These are phyloP conservation scores for Homalodisca vitripennis DNA, from an alignment of 1,140 invertebrate species.

Conservation along the genomic window DNA sequence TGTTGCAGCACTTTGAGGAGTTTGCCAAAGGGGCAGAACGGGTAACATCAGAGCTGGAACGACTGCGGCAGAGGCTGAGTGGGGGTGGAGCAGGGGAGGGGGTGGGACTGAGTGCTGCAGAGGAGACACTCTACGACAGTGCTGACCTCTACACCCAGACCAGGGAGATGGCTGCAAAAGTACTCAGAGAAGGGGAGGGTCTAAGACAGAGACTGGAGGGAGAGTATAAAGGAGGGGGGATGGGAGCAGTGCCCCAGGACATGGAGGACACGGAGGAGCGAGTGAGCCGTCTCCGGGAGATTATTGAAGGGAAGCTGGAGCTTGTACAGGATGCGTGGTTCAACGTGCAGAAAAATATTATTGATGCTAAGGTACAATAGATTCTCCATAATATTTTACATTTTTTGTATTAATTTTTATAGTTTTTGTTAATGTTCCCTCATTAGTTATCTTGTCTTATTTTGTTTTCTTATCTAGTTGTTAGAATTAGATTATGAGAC, in stretches of 20 bases:
- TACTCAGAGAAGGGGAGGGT: conserved; percentile 45
- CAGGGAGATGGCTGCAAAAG: conserved; percentile 47
- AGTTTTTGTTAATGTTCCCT: no score
- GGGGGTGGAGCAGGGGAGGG: conserved; percentile 23
- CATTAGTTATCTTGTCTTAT: no score
- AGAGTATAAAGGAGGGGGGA: conserved; percentile 34
- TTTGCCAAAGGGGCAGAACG: conserved; percentile 55
- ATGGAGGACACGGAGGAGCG: conserved; percentile 57
- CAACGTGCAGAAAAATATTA: conserved; percentile 58
- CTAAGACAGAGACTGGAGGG: conserved; percentile 39
- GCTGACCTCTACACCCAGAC: conserved; percentile 48
- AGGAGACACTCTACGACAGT: conserved; percentile 39
- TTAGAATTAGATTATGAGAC: no score
- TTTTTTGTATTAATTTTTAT: no score
- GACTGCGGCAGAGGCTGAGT: conserved; percentile 52
- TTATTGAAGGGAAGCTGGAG: conserved; percentile 59
- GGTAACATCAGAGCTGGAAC: conserved; percentile 55
- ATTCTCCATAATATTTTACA: conserved; percentile 2
- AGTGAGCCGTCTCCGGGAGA: conserved; percentile 57
- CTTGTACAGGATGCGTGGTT: conserved; percentile 58
- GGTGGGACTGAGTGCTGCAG: conserved; percentile 38
- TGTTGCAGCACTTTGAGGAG: conserved; percentile 63
- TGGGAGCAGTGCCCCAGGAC: conserved; percentile 51
- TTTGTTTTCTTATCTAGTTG: no score
- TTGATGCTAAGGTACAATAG: conserved; percentile 53